Percentiles rank a stretch among this genome's conserved stretches.
phyloP scores from a whole-genome alignment of 2,113 vertebrate species.

The Bubo scandiacus region DNA sequence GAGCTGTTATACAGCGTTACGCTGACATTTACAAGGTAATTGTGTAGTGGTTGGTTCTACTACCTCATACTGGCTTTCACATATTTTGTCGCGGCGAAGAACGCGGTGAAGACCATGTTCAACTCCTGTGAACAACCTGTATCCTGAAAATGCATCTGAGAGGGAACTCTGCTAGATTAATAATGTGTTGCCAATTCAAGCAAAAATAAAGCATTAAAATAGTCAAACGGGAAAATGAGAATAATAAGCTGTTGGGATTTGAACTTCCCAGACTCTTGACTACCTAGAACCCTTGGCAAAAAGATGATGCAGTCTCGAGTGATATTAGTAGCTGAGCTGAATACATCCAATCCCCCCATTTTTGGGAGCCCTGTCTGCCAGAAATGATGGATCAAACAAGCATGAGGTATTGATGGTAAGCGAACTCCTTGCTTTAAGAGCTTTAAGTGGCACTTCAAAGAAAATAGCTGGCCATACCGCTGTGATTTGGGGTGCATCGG shows the following conservation, averaged over 20 bases:
- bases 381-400: not conserved
- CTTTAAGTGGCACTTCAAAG: not conserved
- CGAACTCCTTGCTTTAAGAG: not conserved
- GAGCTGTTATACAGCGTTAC: not conserved
- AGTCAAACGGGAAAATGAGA: not conserved
- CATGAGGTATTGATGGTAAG: not conserved
- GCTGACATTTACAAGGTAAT: no score
- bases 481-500: not conserved
- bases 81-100: not conserved
- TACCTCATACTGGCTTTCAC: not conserved
- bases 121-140: rapidly evolving
- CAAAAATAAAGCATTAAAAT: not conserved
- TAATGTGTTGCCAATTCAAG: not conserved
- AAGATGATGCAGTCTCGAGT: not conserved
- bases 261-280: not conserved
- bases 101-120: not conserved
- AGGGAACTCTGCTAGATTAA: not conserved
- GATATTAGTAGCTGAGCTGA: not conserved
- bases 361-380: not conserved
- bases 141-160: not conserved
- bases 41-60: not conserved
- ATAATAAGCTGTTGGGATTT: not conserved
- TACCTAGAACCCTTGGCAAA: not conserved
- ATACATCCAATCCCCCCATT: rapidly evolving
- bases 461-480: not conserved